A percentile compares a stretch with the other conserved stretches of the same genome.
Evolutionary conservation across 2,797 vertebrate species (phyloP).

Genomic region (Peromyscus nudipes): DNA sequence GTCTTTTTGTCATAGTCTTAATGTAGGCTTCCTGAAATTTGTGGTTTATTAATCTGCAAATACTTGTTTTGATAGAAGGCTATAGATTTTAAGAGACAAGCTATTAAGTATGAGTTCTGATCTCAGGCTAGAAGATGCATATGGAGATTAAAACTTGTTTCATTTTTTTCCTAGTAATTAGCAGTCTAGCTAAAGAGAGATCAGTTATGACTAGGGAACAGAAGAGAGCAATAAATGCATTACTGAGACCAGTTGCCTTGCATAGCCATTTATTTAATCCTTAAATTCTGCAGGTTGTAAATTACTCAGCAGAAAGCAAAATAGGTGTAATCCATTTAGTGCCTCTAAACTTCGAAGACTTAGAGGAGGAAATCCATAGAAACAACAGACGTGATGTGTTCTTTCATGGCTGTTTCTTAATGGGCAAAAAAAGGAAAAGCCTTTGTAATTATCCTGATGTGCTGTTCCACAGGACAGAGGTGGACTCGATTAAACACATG

Average conservation of each 20-base stretch:
- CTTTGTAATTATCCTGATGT: constrained; percentile 69
- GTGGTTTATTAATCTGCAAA: constrained; percentile 63
- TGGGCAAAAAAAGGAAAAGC: constrained; percentile 62
- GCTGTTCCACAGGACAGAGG: constrained; percentile 50
- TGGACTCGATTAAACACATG: constrained; percentile 68
- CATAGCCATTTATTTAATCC: constrained; percentile 70
- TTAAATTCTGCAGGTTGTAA: constrained; percentile 74
- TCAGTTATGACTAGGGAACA: constrained; percentile 68
- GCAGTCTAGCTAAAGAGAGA: constrained; percentile 47
- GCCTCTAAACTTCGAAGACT: constrained; percentile 65
- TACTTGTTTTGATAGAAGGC: constrained; percentile 64
- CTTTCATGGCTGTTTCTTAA: constrained; percentile 68
- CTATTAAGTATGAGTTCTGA: constrained; percentile 72
- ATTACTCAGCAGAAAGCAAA: constrained; percentile 78
- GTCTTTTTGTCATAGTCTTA: constrained; percentile 62
- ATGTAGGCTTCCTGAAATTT: constrained; percentile 53
- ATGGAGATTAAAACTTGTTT: constrained; percentile 73
- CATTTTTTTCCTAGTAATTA: constrained; percentile 68
- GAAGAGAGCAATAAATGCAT: constrained; percentile 71
- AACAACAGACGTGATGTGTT: constrained; percentile 66
- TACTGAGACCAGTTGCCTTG: constrained; percentile 58
- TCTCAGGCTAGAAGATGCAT: constrained; percentile 69
- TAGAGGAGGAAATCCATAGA: constrained; percentile 70
- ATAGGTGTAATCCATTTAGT: constrained; percentile 68
- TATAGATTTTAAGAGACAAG: constrained; percentile 66